Evolutionary conservation across 1,140 invertebrate genomes (phyloP), one percentile per base, ranked within the genome.

Genomic region (Bombus waltoni): DNA sequence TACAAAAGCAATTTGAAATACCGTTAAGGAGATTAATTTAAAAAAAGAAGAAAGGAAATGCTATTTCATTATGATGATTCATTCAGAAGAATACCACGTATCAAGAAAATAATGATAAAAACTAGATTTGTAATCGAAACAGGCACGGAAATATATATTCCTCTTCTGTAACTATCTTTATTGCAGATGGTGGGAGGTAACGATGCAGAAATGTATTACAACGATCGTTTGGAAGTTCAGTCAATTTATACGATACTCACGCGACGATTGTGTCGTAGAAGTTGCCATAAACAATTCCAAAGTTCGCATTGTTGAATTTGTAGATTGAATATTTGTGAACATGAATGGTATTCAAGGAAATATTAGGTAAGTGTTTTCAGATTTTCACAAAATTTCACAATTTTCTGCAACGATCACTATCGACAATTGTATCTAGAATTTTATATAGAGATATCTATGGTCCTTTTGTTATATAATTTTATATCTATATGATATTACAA

Each of bases 121-220:
- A 53, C 47, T 22, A 53, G 6, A 18, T 53, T 22, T 53, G 47
- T 53, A 53, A 22, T 53, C 10, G 1, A 32, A 44, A 18, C 18
- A 5, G 1, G 6, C 8, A 0, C 2, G 3, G 2, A 10, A 40
- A 15, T 28, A 18, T n/a, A 72, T 74, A 3, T 38, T 1, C 2
- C 5, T 38, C 5, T 47, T 65, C 9, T 47, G 25, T 22, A 75
- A 65, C 40, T 38, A 38, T 65, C 1, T 13, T 74, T 73, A 0
- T 74, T 66, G 9, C 1, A 82, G 42, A 32, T 82, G 40, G 81
- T 82, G 81, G 81, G 81, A 75, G 81, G 5, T 22, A n/a, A 3
- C 1, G 11, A 10, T 32, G 2, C 8, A 44, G 22, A n/a, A 18
- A 4, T 0, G 1, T 0, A 22, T 53, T 53, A 35, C 28, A 35